Percentiles rank a stretch among this genome's conserved stretches.
Conservation (phyloP, 2,113 vertebrate species). For the Toxotes chatareus region DNA sequence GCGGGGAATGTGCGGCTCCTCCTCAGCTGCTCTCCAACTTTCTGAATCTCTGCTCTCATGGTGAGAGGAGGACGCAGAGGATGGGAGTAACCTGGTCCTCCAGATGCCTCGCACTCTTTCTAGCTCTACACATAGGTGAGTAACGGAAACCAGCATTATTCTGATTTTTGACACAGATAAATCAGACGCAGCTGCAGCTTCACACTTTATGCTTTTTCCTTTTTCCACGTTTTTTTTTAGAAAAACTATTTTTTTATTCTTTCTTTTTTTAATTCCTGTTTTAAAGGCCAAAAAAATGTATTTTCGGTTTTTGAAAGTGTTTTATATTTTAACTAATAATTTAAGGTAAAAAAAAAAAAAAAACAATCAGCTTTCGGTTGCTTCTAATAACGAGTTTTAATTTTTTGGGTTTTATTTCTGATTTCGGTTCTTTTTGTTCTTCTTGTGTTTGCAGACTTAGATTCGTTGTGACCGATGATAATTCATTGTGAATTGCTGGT, state of each 20-base stretch:
- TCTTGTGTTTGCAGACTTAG: too few species aligned
- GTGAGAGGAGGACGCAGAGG: slow-evolving; percentile 92
- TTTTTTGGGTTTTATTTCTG: too few species aligned
- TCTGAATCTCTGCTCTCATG: slow-evolving; percentile 91
- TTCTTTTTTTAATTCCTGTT: neutral
- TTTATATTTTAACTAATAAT: neutral
- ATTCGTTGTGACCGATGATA: too few species aligned
- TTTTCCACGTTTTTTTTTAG: too few species aligned
- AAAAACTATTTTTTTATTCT: too few species aligned
- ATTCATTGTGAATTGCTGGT: too few species aligned
- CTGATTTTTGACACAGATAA: too few species aligned
- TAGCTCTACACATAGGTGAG: slow-evolving; percentile 96
- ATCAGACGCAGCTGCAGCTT: too few species aligned
- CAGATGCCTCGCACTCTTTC: slow-evolving; percentile 92
- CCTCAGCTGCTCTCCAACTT: slow-evolving; percentile 75
- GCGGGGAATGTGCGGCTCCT: slow-evolving; percentile 61
- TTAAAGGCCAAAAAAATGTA: too few species aligned
- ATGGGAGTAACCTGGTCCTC: slow-evolving; percentile 98
- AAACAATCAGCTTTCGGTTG: neutral
- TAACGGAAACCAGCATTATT: too few species aligned
- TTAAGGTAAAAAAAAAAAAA: neutral
- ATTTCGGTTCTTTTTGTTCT: too few species aligned
- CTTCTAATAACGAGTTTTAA: neutral
- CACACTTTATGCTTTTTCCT: too few species aligned
- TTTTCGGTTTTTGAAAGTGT: neutral